Base-by-base conservation (phyloP, 2,888 invertebrate genomes). In the Campopleginae sp. region DNA sequence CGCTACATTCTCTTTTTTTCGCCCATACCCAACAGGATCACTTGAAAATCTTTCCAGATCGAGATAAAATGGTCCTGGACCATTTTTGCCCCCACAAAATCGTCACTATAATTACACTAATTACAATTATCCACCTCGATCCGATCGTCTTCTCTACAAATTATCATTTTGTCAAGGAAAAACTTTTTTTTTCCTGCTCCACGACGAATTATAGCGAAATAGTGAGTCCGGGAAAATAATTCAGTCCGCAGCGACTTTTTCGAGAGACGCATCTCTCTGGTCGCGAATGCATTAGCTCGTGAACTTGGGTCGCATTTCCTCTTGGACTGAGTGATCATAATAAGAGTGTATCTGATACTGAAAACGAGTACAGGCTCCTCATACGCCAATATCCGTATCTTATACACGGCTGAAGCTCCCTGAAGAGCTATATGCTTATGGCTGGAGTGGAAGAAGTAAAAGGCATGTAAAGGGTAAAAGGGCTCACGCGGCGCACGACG, bases 401-500 rank as follows among this genome's bases (percentile, higher is more conserved):
- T 48, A 44, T 82, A 65, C 63, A 71, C 63, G 82, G 63, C 71
- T 63, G 51, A 82, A 63, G 76, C 75, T 71, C 42, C 31, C 27
- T 46, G 46, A 51, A 48, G 68, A 19, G 74, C 42, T 66, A 66
- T 68, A 74, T 76, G 54, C 31, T 27, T 33, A n/a, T n/a, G 80
- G 68, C 48, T 66, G 19, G 46, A 8, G 46, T 42, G 23, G 51
- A n/a, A 77, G 58, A 70, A 66, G 78, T 76, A 78, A 72, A 42
- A 66, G 71, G 72, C 51, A 68, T 79, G 58, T 61, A 54, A 76
- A 77, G 48, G 63, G 71, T 71, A 71, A 75, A 75, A 82, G 80
- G 82, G 84, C 81, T 82, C 82, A 82, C 54, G 75, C 78, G 82
- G 80, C 79, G 86, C 82, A 78, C 82, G 74, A 68, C 82, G 72